Evolutionary conservation across 2,113 vertebrate species (phyloP).

Genomic region (Jacana jacana): DNA sequence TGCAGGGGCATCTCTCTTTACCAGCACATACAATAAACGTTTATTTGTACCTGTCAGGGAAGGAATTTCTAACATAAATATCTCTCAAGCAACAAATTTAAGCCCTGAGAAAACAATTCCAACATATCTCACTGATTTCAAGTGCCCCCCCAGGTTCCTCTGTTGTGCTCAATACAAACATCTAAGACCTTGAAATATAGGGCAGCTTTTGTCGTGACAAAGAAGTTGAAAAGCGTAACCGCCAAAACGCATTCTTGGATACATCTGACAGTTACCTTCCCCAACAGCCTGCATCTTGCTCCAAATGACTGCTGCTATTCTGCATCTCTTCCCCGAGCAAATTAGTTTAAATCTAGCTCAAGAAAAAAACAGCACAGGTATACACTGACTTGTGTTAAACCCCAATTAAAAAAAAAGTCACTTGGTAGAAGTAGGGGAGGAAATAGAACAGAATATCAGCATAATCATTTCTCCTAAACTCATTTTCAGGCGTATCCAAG

Average conservation of each 20-base stretch:
- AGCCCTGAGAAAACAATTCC: slow-evolving; percentile 27
- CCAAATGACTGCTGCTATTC: not conserved
- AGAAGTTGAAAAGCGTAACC: not conserved
- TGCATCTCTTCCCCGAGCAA: not conserved
- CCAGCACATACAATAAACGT: not conserved
- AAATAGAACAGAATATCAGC: not conserved
- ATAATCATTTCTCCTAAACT: not conserved
- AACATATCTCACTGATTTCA: slow-evolving; percentile 34
- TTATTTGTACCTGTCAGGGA: slow-evolving; percentile 63
- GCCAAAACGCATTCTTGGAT: not conserved
- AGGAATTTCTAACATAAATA: slow-evolving; percentile 61
- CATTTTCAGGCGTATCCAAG: not conserved
- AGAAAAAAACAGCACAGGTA: not conserved
- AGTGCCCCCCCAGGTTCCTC: not conserved
- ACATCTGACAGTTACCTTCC: not conserved
- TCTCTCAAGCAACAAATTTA: not conserved
- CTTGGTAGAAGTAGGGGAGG: not conserved
- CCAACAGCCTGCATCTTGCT: not conserved
- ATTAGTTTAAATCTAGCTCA: not conserved
- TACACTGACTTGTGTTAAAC: not conserved
- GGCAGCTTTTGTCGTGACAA: not conserved
- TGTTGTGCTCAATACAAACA: slow-evolving; percentile 2
- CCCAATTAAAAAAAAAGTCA: not conserved
- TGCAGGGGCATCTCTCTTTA: slow-evolving; percentile 32
- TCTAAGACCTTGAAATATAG: not conserved